A percentile compares a stretch with the other conserved stretches of the same genome.
Conservation (phyloP, 2,888 invertebrate genomes). For the Aphodius sticticus region DNA sequence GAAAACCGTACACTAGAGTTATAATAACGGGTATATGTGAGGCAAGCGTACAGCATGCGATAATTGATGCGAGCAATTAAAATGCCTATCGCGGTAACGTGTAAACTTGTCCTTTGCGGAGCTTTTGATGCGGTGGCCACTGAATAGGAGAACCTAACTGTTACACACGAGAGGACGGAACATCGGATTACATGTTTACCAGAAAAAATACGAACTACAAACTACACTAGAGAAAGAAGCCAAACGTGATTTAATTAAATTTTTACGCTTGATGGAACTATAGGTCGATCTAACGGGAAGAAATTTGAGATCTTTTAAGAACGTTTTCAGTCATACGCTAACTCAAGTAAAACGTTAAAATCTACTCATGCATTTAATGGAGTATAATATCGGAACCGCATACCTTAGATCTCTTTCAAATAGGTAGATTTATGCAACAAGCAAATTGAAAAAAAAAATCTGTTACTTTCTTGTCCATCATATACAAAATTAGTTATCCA, state of each 20-base stretch:
- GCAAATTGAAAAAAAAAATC: no score
- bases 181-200: not conserved
- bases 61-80: not conserved
- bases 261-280: not conserved
- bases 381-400: no score
- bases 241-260: not conserved
- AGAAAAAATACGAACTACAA: not conserved
- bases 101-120: not conserved
- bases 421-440: no score
- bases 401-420: no score
- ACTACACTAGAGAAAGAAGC: not conserved
- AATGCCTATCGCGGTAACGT: not conserved
- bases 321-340: not conserved
- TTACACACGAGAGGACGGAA: not conserved
- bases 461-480: no score
- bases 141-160: not conserved
- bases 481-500: no score
- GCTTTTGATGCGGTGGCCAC: not conserved
- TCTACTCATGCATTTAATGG: no score
- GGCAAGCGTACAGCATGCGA: not conserved
- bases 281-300: not conserved
- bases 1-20: not conserved
- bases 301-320: not conserved
- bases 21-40: not conserved
- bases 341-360: no score